Evolutionary conservation across 2,888 invertebrate genomes (phyloP), one percentile per base, ranked within the genome.

Genomic region (Lithophane socia): DNA sequence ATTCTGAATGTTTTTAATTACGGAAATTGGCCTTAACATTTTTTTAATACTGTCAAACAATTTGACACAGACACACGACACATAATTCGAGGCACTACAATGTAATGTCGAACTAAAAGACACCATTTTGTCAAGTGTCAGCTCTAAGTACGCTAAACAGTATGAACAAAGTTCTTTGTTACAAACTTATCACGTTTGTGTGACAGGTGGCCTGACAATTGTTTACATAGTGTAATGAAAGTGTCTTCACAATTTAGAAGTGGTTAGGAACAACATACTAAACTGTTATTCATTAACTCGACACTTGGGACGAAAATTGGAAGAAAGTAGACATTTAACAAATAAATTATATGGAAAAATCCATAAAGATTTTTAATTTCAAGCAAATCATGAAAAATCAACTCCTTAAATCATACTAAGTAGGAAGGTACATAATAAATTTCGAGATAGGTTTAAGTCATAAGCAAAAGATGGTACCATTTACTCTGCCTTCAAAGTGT

Each of bases 71-170:
- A 7, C n/a, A 58, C 37, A 58, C 37, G 7, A 3, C 7, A 42
- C 18, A 3, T 37, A 16, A 73, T 42, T 61, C 13, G 16, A 29
- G 44, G 29, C 1, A 47, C 12, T 66, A 44, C 42, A 47, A 60
- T 47, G 21, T 44, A 24, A 76, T n/a, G 44, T 52, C 29, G 29
- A 69, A 65, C 13, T 54, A 24, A 58, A 44, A 73, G 7, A 52
- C 68, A 49, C 49, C 1, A 47, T 63, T 63, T 73, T 54, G n/a
- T n/a, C n/a, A 85, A 73, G 52, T 52, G 60, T 63, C 29, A 18
- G n/a, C 21, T 71, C 54, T 71, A 80, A 80, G 66, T 61, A 63
- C 70, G 78, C 82, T 91, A 92, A 92, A 86, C 84, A 83, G 81
- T 83, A 84, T 77, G 80, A 78, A 75, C 82, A 63, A 52, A 73